Percentiles rank a stretch among this genome's conserved stretches.
phyloP scores from a whole-genome alignment of 2,888 invertebrate species.

The Microplitis deprimator region DNA sequence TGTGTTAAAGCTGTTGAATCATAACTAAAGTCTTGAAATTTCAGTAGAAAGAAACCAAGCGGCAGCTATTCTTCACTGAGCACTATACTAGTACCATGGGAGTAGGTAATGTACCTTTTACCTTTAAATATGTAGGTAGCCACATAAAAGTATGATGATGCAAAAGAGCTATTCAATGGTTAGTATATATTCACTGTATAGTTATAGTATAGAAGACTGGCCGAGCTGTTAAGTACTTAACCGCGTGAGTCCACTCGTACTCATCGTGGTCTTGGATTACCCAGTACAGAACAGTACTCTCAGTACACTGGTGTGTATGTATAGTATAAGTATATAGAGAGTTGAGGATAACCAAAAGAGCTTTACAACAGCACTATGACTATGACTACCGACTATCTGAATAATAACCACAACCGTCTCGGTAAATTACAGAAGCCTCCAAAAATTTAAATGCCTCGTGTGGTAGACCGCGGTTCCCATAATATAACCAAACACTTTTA shows the following conservation, averaged over 20 bases:
- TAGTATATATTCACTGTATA: background rate
- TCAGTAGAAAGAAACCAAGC: background rate
- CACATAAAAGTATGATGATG: background rate
- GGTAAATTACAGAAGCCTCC: conserved; percentile 31
- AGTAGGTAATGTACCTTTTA: no score
- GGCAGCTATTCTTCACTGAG: background rate
- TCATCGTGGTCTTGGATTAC: background rate
- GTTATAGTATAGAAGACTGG: background rate
- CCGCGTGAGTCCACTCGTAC: background rate
- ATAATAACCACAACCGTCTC: conserved; percentile 32
- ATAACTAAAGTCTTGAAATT: background rate
- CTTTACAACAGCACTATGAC: conserved; percentile 1
- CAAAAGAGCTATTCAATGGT: conserved; percentile 1
- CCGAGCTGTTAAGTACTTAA: conserved; percentile 8
- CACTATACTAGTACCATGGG: no score
- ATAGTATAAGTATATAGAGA: background rate
- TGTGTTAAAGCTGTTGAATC: background rate
- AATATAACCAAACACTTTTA: conserved; percentile 17
- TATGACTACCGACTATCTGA: background rate
- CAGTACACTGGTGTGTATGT: no score
- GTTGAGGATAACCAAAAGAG: conserved; percentile 7
- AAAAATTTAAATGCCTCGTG: conserved; percentile 4
- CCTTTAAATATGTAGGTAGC: no score
- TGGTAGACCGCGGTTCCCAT: conserved; percentile 23
- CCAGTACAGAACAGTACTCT: no score